phyloP scores from a whole-genome alignment of 2,888 invertebrate species.

The Aplocera efformata region DNA sequence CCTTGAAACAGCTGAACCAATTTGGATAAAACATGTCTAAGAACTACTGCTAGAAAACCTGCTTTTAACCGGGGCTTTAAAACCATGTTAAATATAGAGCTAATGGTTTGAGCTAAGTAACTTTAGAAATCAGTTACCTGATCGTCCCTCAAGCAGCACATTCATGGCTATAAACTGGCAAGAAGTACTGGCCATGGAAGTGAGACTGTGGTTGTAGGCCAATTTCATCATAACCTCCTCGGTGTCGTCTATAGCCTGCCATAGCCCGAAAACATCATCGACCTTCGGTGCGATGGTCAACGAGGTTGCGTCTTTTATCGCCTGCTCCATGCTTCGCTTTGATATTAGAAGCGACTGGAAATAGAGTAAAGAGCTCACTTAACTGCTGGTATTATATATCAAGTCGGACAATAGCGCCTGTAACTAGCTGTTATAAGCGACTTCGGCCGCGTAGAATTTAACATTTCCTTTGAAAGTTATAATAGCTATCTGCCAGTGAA shows the following conservation, averaged over 20 bases:
- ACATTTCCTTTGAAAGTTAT: too few species aligned
- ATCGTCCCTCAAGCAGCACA: slow-evolving; percentile 70
- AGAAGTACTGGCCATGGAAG: slow-evolving; percentile 70
- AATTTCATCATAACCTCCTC: slow-evolving; percentile 38
- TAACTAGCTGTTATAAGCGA: too few species aligned
- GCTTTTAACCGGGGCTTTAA: too few species aligned
- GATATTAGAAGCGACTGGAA: slow-evolving; percentile 46
- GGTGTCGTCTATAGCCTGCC: slow-evolving; percentile 47
- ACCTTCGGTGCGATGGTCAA: slow-evolving; percentile 47
- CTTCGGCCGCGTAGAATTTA: too few species aligned
- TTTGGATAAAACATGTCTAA: too few species aligned
- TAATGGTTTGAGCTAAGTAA: not conserved
- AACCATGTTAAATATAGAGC: too few species aligned
- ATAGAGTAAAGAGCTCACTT: not conserved
- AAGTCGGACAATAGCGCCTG: too few species aligned
- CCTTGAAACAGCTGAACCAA: too few species aligned
- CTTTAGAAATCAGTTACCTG: slow-evolving; percentile 50
- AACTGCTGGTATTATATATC: too few species aligned
- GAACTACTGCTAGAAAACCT: too few species aligned
- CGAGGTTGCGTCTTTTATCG: slow-evolving; percentile 43
- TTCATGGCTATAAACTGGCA: slow-evolving; percentile 79
- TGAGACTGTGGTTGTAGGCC: slow-evolving; percentile 58
- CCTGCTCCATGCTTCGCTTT: slow-evolving; percentile 43
- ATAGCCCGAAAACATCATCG: slow-evolving; percentile 40
- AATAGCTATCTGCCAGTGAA: too few species aligned